A percentile compares a stretch with the other conserved stretches of the same genome.
Conservation (phyloP, 2,797 vertebrate species). For the Microtus obscurus region DNA sequence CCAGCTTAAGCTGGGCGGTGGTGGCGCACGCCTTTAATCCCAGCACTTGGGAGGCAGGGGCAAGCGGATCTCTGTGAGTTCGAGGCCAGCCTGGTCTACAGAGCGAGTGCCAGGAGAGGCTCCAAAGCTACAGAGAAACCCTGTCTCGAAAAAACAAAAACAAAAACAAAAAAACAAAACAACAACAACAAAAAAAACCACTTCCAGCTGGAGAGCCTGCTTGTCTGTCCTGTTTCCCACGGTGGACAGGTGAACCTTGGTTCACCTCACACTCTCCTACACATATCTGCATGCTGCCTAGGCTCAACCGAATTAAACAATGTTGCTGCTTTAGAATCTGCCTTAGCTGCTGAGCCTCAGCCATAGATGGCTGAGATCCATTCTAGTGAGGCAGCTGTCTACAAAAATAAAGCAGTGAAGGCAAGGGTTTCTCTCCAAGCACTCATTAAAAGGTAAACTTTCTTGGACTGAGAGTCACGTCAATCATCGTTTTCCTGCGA, state of each 20-base stretch:
- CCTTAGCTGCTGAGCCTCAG: constrained; percentile 47
- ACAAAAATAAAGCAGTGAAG: constrained; percentile 58
- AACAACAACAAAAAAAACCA: too few relatives aligned
- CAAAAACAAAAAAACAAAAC: too few relatives aligned
- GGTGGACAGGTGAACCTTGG: neutral
- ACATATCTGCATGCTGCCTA: neutral
- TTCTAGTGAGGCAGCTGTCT: constrained; percentile 46
- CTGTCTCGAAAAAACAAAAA: too few relatives aligned
- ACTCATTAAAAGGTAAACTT: constrained; percentile 94
- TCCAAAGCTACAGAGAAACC: too few relatives aligned
- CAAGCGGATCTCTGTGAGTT: too few relatives aligned
- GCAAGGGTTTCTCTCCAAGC: constrained; percentile 86
- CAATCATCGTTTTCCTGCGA: constrained; percentile 90
- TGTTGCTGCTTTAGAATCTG: constrained; percentile 51
- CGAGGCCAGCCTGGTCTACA: too few relatives aligned
- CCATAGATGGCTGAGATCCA: constrained; percentile 31
- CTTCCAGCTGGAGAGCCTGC: neutral
- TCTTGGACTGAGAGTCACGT: constrained; percentile 88
- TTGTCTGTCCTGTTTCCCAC: neutral
- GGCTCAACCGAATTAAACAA: constrained; percentile 70
- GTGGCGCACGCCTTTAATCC: too few relatives aligned
- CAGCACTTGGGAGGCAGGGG: too few relatives aligned
- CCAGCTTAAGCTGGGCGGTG: too few relatives aligned
- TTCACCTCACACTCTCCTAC: constrained; percentile 10
- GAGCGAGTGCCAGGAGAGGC: too few relatives aligned